Evolutionary conservation across 2,888 invertebrate genomes (phyloP), one percentile per base, ranked within the genome.

Genomic region (Agriotes lineatus): DNA sequence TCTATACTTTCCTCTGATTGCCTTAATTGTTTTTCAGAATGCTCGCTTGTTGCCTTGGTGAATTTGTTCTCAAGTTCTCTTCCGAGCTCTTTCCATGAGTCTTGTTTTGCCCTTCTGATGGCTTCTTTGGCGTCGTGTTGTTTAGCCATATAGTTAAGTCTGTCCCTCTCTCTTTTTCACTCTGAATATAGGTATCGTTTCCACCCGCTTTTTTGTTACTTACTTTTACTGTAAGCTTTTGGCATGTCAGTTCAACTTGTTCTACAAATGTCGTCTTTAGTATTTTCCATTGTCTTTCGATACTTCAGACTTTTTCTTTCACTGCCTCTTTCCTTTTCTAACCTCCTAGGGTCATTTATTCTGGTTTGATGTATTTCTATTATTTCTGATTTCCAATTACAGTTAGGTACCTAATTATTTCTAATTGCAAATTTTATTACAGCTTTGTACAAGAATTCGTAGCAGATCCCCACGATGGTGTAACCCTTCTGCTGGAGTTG

Each of bases 391-490:
- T 25, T 25, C 25, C 25, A n/a, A n/a, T n/a, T n/a, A n/a, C n/a
- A n/a, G n/a, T n/a, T n/a, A n/a, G n/a, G n/a, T n/a, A n/a, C n/a
- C n/a, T 4, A 6, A 30, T 9, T 10, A 35, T 35, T 35, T 35
- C 19, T n/a, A 39, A 37, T 14, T 65, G 58, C 25, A 16, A 37
- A 35, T 39, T 59, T 71, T 77, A 61, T 86, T 85, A 0, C 86
- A 97, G 96, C 84, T 97, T 97, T 83, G 92, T 97, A 6, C 95
- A 96, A 84, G 97, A 97, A 84, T 96, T 97, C 83, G 90, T 95
- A 0, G 91, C 93, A 59, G 92, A 95, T 64, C 95, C 96, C 14
- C 89, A 95, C 79, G 96, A 96, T 85, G 97, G 97, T 6, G 91
- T 96, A 1, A 90, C 92, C 3, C 85, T 96, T 48, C 87, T 97